Conservation (phyloP, 2,797 vertebrate species). For the Scolopax bukidnonensis region DNA sequence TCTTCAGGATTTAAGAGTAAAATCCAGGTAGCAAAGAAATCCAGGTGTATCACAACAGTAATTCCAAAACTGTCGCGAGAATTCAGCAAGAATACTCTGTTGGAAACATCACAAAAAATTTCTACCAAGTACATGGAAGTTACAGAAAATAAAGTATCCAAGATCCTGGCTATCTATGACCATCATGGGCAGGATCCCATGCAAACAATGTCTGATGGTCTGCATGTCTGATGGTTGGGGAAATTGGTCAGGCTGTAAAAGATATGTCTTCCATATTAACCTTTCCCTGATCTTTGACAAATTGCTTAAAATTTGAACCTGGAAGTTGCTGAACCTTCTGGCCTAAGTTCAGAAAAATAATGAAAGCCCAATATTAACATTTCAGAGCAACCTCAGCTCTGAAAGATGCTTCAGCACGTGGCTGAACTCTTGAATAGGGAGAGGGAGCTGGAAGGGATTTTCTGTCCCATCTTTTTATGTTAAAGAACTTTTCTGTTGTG, state of each 20-base stretch:
- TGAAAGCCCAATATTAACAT: neutral
- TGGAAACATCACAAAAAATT: neutral
- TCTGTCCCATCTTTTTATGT: neutral
- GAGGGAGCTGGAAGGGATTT: rapidly evolving
- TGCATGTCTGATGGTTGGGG: neutral
- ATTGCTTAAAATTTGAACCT: neutral
- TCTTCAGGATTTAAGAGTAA: neutral
- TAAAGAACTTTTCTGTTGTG: neutral
- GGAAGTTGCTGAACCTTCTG: neutral
- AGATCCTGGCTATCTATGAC: neutral
- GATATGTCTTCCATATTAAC: neutral
- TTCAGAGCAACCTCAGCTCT: neutral
- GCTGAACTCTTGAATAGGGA: neutral
- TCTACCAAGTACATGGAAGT: neutral
- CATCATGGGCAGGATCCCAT: neutral
- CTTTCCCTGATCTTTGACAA: neutral
- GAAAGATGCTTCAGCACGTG: rapidly evolving
- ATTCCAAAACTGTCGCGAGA: neutral
- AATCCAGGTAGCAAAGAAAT: neutral
- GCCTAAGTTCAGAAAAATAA: neutral
- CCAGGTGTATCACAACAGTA: neutral
- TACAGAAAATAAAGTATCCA: neutral
- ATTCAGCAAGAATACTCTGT: neutral
- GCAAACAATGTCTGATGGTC: neutral
- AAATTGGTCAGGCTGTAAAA: neutral